Evolutionary conservation across 2,888 invertebrate species (phyloP), one percentile per base, ranked within the genome.

Genomic region (Linnaemya vulpina): DNA sequence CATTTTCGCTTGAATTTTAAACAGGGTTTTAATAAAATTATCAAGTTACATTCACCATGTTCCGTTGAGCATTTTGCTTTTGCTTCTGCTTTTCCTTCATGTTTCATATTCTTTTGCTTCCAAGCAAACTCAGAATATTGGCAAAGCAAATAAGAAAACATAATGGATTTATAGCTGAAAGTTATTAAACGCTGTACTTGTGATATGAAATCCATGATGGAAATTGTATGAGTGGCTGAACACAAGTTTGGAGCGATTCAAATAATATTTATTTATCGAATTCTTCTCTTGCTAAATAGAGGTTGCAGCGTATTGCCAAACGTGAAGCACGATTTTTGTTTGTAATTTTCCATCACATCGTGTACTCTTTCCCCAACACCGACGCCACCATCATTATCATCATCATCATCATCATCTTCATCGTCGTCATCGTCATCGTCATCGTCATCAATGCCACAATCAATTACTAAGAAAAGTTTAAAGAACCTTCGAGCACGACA

Each of bases 241-340:
- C 17, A 60, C 17, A 38, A 60, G 4, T 63, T 40, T 67, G 13
- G n/a, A 55, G 20, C 46, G 38, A 40, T 20, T 38, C 10, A 22
- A 22, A 7, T 2, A 35, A 38, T 60, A 40, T 40, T 35, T 20
- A 43, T 13, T 3, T 55, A 40, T 40, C 22, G 30, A 71, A 35
- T 43, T 60, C 15, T 38, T 35, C 15, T 17, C 38, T 20, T 46
- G 13, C 11, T 40, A 67, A 68, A 55, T 49, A 65, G 25, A 73
- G 43, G 43, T 73, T 73, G 74, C 55, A 82, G 78, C 60, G 70
- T 74, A 70, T 79, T 78, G 75, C 70, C 35, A 82, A 85, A 78
- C 85, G 82, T 82, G 85, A 85, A 40, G 79, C 85, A 85, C 85
- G 85, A 85, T 80, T 80, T 79, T 71, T 77, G 17, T 76, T 77